Conservation (phyloP, 2,888 invertebrate genomes). For the Callinectes sapidus region DNA sequence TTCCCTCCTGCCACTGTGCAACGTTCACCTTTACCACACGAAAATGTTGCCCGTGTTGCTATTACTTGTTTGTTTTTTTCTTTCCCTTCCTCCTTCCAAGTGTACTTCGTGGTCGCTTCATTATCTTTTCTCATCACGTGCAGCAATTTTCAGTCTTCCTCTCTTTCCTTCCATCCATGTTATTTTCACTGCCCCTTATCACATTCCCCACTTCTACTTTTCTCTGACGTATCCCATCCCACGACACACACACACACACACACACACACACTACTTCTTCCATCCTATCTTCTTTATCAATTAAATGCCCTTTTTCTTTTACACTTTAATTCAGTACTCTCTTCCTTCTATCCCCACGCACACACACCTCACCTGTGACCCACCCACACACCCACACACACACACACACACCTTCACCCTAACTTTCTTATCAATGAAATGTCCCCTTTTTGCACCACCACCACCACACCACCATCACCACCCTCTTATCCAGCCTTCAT, state of each 20-base stretch:
- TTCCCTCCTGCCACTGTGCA: not conserved
- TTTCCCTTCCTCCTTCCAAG: not conserved
- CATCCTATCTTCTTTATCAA: too few relatives aligned
- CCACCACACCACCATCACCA: not conserved
- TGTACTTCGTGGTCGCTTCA: too few relatives aligned
- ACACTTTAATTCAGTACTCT: too few relatives aligned
- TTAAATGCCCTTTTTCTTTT: too few relatives aligned
- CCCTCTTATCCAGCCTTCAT: not conserved
- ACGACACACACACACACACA: not conserved
- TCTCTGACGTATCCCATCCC: not conserved
- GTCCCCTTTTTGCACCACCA: not conserved
- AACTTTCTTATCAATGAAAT: not conserved
- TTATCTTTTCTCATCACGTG: too few relatives aligned
- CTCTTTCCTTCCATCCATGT: too few relatives aligned
- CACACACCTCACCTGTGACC: too few relatives aligned
- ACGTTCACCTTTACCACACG: not conserved
- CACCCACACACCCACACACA: constrained; percentile 25
- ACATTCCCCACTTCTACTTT: not conserved
- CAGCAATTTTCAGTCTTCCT: too few relatives aligned
- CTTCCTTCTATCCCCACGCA: too few relatives aligned
- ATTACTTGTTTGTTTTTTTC: not conserved
- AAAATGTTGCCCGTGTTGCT: not conserved
- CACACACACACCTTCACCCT: constrained; percentile 1
- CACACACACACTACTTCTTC: not conserved
- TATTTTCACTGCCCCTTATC: too few relatives aligned